Conservation (phyloP, 2,888 invertebrate species). For the Dendrolimus pini region DNA sequence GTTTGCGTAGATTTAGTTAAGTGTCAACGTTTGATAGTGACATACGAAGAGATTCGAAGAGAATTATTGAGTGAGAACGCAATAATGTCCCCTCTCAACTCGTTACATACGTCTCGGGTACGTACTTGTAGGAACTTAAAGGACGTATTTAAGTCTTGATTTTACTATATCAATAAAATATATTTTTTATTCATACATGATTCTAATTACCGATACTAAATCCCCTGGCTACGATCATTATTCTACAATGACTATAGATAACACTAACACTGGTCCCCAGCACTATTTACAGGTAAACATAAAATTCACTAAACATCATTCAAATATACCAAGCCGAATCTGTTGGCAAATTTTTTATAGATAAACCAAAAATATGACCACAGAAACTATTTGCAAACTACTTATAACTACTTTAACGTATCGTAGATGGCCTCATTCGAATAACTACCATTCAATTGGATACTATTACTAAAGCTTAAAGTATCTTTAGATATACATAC, state of each 20-base stretch:
- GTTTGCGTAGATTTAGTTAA: no score
- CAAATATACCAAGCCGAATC: conserved; percentile 20
- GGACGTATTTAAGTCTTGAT: no score
- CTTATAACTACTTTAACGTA: conserved; percentile 59
- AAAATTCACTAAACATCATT: neutral
- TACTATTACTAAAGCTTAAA: conserved; percentile 72
- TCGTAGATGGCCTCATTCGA: conserved; percentile 74
- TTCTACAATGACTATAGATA: neutral
- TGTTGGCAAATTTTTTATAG: conserved; percentile 33
- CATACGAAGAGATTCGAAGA: no score
- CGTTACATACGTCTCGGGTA: no score
- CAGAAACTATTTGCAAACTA: conserved; percentile 25
- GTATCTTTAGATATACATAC: conserved; percentile 60
- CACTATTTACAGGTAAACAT: neutral
- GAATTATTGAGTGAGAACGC: no score
- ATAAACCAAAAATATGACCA: conserved; percentile 36
- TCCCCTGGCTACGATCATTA: neutral
- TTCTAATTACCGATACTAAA: no score
- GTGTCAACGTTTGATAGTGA: no score
- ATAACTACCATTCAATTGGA: conserved; percentile 74
- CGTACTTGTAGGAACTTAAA: no score
- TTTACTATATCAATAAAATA: no score
- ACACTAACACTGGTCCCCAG: neutral
- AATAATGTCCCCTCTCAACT: no score
- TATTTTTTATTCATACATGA: no score